phyloP scores from a whole-genome alignment of 2,797 vertebrate genomes.

The Antrozous pallidus region DNA sequence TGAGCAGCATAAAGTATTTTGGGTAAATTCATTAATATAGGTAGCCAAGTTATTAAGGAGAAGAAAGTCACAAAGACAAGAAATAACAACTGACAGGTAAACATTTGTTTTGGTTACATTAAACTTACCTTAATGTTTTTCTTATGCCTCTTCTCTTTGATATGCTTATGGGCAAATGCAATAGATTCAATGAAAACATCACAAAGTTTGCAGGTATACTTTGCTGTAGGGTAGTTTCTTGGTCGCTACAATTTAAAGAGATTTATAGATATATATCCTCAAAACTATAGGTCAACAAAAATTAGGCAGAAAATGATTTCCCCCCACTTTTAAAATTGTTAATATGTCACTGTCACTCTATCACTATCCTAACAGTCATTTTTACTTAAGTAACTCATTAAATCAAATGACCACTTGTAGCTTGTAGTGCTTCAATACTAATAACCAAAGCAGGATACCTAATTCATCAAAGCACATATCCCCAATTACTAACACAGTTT shows the following conservation, averaged over 20 bases:
- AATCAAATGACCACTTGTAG: slow-evolving; percentile 16
- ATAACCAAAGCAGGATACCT: not conserved
- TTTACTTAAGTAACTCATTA: slow-evolving; percentile 1
- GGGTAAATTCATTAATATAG: slow-evolving; percentile 2
- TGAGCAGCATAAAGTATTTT: not conserved
- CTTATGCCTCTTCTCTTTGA: slow-evolving; percentile 93
- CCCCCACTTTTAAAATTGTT: not conserved
- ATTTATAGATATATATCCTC: slow-evolving; percentile 1
- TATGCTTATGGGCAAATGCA: slow-evolving; percentile 89
- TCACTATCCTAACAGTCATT: not conserved
- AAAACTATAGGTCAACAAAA: slow-evolving; percentile 38
- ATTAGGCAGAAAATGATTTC: slow-evolving; percentile 30
- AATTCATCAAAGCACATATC: not conserved
- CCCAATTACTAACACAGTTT: not conserved
- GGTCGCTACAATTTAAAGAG: slow-evolving; percentile 83
- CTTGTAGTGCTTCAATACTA: not conserved
- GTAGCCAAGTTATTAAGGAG: not conserved
- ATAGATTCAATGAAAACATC: slow-evolving; percentile 90
- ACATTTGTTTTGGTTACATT: not conserved
- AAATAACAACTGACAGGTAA: not conserved
- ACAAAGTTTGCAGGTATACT: slow-evolving; percentile 90
- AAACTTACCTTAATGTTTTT: slow-evolving; percentile 88
- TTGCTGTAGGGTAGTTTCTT: slow-evolving; percentile 86
- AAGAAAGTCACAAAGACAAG: not conserved
- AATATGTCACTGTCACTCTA: not conserved